Conservation (phyloP, 2,113 vertebrate genomes). For the Cyrtonyx montezumae region DNA sequence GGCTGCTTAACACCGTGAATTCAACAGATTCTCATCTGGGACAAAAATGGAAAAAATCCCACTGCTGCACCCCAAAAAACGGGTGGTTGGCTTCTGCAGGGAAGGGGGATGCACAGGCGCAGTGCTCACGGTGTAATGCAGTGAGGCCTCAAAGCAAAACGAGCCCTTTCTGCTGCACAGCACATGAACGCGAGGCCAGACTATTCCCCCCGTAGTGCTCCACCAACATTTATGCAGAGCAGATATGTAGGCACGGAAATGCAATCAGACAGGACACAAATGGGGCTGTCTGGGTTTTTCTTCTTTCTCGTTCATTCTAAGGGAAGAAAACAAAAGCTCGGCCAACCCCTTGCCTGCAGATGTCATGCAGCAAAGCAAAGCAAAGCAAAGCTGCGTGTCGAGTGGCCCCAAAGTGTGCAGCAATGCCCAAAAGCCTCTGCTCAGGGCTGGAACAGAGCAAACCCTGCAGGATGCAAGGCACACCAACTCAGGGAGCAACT, state of each 20-base stretch:
- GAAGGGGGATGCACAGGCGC: rapidly evolving
- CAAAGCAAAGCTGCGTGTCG: neutral
- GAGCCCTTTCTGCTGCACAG: neutral
- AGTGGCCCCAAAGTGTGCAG: neutral
- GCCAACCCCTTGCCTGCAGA: neutral
- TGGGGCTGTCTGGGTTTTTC: neutral
- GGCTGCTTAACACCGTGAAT: neutral
- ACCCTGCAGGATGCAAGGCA: neutral
- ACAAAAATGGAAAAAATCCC: neutral
- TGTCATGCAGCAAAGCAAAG: neutral
- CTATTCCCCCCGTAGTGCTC: neutral
- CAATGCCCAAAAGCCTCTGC: neutral
- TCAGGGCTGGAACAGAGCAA: neutral
- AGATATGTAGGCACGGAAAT: conserved; percentile 57
- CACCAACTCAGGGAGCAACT: neutral
- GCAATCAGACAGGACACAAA: conserved; percentile 36
- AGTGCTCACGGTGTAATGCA: neutral
- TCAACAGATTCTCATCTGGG: neutral
- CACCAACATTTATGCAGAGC: conserved; percentile 40
- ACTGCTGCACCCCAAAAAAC: neutral
- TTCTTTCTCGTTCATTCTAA: neutral
- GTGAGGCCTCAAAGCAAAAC: neutral
- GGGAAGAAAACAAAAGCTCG: conserved; percentile 14
- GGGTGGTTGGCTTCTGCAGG: neutral
- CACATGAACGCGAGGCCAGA: neutral